A percentile compares a stretch with the other conserved stretches of the same genome.
Conservation (phyloP, 2,797 vertebrate genomes). For the Pitangus sulphuratus region DNA sequence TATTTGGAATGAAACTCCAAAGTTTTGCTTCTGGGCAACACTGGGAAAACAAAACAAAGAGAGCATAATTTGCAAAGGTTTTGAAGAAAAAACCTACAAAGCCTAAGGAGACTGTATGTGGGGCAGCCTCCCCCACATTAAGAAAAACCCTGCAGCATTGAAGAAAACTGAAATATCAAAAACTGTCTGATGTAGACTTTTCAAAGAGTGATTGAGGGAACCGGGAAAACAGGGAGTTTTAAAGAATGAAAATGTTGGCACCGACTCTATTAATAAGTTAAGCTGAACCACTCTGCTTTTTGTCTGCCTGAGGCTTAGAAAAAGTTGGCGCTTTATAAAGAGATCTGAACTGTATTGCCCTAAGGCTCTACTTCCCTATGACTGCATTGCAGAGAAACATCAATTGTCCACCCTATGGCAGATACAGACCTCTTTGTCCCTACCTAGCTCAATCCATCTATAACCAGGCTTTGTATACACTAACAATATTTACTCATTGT, state of each 20-base stretch:
- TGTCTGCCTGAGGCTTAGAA: conserved; percentile 1
- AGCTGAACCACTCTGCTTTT: neutral
- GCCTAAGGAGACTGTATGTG: neutral
- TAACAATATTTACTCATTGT: neutral
- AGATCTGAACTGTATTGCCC: neutral
- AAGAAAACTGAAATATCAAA: neutral
- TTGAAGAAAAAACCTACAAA: neutral
- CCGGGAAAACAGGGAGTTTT: neutral
- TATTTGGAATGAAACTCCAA: neutral
- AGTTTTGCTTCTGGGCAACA: neutral
- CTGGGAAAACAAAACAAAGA: neutral
- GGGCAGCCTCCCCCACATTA: neutral
- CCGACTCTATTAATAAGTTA: neutral
- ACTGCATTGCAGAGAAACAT: neutral
- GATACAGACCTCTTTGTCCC: neutral
- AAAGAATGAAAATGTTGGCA: neutral
- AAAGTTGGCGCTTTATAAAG: neutral
- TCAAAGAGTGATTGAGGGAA: neutral
- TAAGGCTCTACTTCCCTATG: neutral
- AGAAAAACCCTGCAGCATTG: fast-evolving
- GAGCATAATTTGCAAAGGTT: neutral
- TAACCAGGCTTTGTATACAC: neutral
- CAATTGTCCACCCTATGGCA: neutral
- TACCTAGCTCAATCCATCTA: neutral
- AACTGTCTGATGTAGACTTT: neutral